These are phyloP conservation scores for Macrostomum cliftonense DNA, from an alignment of 2,888 invertebrate species.

Conservation along the genomic window DNA sequence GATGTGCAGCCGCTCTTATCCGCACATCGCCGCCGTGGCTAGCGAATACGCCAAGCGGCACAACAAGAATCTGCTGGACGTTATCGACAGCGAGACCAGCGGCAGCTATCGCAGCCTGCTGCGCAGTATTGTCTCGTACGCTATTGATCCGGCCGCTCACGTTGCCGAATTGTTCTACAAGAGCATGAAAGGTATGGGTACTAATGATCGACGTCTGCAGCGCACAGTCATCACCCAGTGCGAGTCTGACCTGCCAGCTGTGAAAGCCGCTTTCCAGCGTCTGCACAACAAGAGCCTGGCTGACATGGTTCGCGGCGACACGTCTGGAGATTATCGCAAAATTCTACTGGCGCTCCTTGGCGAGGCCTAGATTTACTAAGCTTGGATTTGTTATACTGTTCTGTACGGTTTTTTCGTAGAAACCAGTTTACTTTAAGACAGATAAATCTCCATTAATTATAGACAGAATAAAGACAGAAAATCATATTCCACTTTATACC, in stretches of 20 bases:
- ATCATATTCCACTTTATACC: too few species aligned
- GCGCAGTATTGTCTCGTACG: constrained; percentile 25
- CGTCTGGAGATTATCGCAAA: constrained; percentile 17
- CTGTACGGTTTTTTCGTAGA: too few species aligned
- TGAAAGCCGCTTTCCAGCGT: constrained; percentile 17
- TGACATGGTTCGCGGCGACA: constrained; percentile 18
- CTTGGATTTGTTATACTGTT: too few species aligned
- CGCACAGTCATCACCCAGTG: constrained; percentile 18
- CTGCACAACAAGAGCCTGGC: constrained; percentile 15
- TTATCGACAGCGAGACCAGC: constrained; percentile 33
- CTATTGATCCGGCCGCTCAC: constrained; percentile 10
- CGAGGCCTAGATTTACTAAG: too few species aligned
- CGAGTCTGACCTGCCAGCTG: constrained; percentile 21
- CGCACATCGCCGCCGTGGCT: constrained; percentile 53
- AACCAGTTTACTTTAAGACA: too few species aligned
- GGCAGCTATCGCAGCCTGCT: constrained; percentile 31
- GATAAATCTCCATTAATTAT: too few species aligned
- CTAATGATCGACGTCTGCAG: constrained; percentile 17
- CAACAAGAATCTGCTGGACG: constrained; percentile 42
- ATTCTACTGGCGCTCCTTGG: constrained; percentile 17
- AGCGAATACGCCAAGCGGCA: constrained; percentile 64
- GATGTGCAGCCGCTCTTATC: constrained; percentile 41
- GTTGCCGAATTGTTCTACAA: constrained; percentile 27
- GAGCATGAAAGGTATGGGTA: constrained; percentile 22
- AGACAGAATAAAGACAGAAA: too few species aligned